Conservation (phyloP, 2,888 invertebrate species). For the Pterobdella sp. region DNA sequence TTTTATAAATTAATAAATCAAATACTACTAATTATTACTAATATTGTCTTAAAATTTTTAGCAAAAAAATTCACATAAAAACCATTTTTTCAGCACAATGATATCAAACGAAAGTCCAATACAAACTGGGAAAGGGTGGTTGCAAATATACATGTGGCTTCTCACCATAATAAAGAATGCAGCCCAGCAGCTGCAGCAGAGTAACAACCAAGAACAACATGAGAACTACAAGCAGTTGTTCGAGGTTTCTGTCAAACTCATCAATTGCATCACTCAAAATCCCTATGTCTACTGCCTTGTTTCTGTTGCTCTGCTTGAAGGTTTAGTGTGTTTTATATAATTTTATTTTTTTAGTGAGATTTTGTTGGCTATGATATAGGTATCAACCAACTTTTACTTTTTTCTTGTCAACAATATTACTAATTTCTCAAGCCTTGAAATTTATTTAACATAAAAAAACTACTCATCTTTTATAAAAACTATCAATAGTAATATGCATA, state of each 20-base stretch:
- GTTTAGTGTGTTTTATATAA: not conserved
- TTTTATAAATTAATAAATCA: not conserved
- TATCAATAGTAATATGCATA: no score
- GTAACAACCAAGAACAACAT: not conserved
- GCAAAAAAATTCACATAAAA: no score
- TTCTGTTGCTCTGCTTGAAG: conserved; percentile 1
- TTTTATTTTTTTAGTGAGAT: no score
- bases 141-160: not conserved
- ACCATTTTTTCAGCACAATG: not conserved
- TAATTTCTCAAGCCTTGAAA: no score
- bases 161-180: not conserved
- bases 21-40: not conserved
- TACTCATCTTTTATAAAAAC: no score
- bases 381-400: no score
- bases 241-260: conserved; percentile 10
- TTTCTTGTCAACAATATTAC: no score
- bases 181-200: not conserved
- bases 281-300: not conserved
- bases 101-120: not conserved
- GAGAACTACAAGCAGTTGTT: not conserved
- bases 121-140: not conserved
- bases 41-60: not conserved
- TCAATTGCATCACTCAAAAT: conserved; percentile 6
- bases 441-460: no score
- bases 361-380: no score